phyloP scores from a whole-genome alignment of 2,797 vertebrate species.

The Anolis apletophallus region DNA sequence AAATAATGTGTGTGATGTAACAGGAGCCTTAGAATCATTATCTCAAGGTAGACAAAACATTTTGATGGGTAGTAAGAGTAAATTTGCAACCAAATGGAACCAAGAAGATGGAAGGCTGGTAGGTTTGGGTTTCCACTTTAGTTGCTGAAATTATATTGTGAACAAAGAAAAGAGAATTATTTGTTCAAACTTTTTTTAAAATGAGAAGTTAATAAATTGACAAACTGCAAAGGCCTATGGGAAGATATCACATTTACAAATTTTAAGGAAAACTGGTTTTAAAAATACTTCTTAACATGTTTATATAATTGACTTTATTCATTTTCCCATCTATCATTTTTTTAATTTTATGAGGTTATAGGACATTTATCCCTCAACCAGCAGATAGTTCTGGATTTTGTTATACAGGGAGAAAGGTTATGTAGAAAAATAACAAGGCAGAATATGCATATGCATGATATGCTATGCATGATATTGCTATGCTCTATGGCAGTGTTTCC shows the following conservation, averaged over 20 bases:
- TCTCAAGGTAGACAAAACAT: conserved; percentile 29
- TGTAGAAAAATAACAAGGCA: conserved; percentile 33
- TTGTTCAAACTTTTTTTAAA: conserved; percentile 36
- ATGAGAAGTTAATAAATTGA: conserved; percentile 29
- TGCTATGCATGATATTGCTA: no score
- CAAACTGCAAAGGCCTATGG: neutral
- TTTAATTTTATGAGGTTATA: conserved; percentile 8
- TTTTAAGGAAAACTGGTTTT: conserved; percentile 38
- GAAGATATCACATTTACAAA: conserved; percentile 52
- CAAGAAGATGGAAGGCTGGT: conserved; percentile 10
- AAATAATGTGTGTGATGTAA: conserved; percentile 65
- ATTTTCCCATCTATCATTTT: conserved; percentile 20
- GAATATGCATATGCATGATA: conserved; percentile 42
- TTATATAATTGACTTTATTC: conserved; percentile 26
- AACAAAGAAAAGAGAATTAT: conserved; percentile 25
- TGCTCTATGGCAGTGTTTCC: no score
- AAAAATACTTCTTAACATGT: conserved; percentile 36
- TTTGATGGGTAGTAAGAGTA: conserved; percentile 38
- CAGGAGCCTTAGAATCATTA: conserved; percentile 59
- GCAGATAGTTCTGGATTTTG: conserved; percentile 16
- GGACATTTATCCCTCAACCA: conserved; percentile 47
- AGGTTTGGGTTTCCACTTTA: conserved; percentile 22
- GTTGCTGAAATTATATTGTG: conserved; percentile 53
- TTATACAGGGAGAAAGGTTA: conserved; percentile 33
- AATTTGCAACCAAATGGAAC: neutral